phyloP scores from a whole-genome alignment of 2,888 invertebrate species.

The Tetragnatha montana region DNA sequence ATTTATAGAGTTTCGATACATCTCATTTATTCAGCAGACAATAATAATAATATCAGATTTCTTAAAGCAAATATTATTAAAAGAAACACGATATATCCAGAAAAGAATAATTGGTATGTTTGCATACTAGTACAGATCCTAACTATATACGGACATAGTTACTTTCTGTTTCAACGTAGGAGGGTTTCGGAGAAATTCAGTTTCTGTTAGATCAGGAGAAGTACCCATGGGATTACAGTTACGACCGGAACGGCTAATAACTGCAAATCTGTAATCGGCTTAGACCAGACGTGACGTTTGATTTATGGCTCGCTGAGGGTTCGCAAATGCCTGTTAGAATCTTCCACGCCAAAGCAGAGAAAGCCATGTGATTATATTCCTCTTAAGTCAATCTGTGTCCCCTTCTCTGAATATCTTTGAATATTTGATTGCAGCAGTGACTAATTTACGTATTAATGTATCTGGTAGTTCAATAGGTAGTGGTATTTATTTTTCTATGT shows the following conservation, averaged over 20 bases:
- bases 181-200: neutral
- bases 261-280: constrained; percentile 36
- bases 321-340: neutral
- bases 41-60: too few relatives aligned
- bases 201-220: neutral
- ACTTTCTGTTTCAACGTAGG: neutral
- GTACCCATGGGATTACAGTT: constrained; percentile 17
- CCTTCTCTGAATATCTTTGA: neutral
- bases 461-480: neutral
- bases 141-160: neutral
- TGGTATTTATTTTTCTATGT: too few relatives aligned
- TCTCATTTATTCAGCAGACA: too few relatives aligned
- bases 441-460: too few relatives aligned
- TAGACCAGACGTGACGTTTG: constrained; percentile 11
- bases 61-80: too few relatives aligned
- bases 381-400: neutral
- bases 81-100: too few relatives aligned
- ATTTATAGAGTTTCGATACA: too few relatives aligned
- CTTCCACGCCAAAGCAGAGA: neutral
- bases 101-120: too few relatives aligned
- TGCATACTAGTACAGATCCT: too few relatives aligned
- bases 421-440: neutral
- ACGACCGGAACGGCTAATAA: constrained; percentile 13
- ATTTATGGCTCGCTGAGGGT: neutral
- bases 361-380: neutral